Evolutionary conservation across 2,113 vertebrate species (phyloP), one percentile per base, ranked within the genome.

Genomic region (Chascanopsetta lugubris): DNA sequence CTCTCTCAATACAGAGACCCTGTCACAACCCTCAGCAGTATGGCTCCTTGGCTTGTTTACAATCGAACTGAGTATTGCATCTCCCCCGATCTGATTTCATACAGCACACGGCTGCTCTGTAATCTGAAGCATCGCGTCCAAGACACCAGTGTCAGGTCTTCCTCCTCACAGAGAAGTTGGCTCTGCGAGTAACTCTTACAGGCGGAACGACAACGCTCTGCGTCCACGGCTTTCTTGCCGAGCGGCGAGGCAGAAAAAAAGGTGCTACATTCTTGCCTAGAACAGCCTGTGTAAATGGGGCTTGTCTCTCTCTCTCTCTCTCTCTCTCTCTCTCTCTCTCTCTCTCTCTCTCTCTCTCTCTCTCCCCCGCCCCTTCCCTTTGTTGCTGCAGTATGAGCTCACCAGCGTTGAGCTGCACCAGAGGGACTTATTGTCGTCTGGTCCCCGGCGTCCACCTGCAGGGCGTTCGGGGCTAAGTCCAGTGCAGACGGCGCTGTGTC

Each of bases 351-450:
- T 17, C 5, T 48, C 30, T 53, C 24, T 36, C 54, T 72, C 36
- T 46, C 71, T 55, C 20, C 12, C 69, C 29, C 61, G 1, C 51
- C 61, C 64, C 57, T 65, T 61, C 0, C 24, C 57, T 79, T 79
- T 81, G 70, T 60, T 86, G 69, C 85, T 86, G 84, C 87, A 89
- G 82, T 82, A 86, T 87, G 84, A 87, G 75, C 85, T 86, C 85
- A 89, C 79, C 66, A 77, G 34, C 27, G n/a, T 53, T 56, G 57
- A 72, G 74, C 77, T 84, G 74, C 74, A 72, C 57, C 77, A 65
- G 40, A 69, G 24, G 79, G 64, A 49, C 59, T 40, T 49, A 48
- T 29, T 57, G 51, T 70, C 38, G 63, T 7, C 69, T 61, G 54
- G 59, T 80, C 67, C 69, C 57, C 22, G 13, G 18, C 55, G 64